Evolutionary conservation across 2,797 vertebrate species (phyloP).

Genomic region (Gymnoscopelus microlampas): DNA sequence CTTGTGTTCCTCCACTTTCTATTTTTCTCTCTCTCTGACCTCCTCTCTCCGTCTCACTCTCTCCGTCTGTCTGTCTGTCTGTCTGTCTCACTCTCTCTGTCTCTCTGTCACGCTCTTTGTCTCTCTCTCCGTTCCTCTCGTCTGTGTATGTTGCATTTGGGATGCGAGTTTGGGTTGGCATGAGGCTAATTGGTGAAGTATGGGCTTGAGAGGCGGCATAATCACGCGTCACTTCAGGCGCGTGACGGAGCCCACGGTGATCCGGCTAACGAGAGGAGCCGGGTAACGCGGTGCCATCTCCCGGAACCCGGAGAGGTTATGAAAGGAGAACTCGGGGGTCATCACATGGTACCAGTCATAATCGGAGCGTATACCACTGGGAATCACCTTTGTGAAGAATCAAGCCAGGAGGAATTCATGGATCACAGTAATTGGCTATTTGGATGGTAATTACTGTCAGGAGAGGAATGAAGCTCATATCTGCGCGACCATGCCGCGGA

Average conservation of each 20-base stretch:
- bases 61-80: constrained; percentile 19
- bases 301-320: constrained; percentile 57
- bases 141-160: neutral
- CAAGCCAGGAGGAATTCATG: constrained; percentile 61
- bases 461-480: constrained; percentile 58
- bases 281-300: constrained; percentile 57
- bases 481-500: constrained; percentile 40
- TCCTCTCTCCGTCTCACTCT: constrained; percentile 40
- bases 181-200: constrained; percentile 72
- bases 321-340: constrained; percentile 74
- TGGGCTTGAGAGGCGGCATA: constrained; percentile 64
- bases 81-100: constrained; percentile 21
- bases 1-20: constrained; percentile 50
- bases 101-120: neutral
- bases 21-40: constrained; percentile 48
- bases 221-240: constrained; percentile 67
- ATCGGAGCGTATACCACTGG: constrained; percentile 54
- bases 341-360: constrained; percentile 66
- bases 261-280: constrained; percentile 56
- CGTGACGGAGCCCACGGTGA: constrained; percentile 57
- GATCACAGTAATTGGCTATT: constrained; percentile 72
- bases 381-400: constrained; percentile 62
- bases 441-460: constrained; percentile 72
- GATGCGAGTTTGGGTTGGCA: constrained; percentile 36
- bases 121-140: neutral